Percentiles rank a stretch among this genome's conserved stretches.
These are phyloP conservation scores for Diorhabda sublineata DNA, from an alignment of 1,140 invertebrate genomes.

Conservation along the genomic window DNA sequence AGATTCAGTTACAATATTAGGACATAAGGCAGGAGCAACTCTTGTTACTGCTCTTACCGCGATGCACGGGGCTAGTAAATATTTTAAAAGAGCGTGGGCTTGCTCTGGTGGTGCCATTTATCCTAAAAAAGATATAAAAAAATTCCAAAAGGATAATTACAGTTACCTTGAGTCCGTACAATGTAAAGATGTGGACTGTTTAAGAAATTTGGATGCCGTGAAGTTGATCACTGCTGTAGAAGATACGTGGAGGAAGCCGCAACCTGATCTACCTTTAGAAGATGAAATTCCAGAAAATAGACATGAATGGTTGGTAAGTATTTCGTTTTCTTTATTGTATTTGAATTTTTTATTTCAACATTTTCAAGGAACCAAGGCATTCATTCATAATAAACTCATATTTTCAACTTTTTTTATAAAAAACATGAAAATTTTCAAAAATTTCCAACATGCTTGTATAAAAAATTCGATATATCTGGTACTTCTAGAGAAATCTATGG, in stretches of 20 bases:
- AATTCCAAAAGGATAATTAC: slow-evolving; percentile 58
- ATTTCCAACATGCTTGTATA: no score
- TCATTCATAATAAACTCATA: no score
- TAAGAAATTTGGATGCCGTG: slow-evolving; percentile 57
- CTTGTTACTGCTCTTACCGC: slow-evolving; percentile 66
- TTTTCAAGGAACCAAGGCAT: no score
- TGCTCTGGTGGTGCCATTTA: slow-evolving; percentile 67
- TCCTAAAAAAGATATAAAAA: slow-evolving; percentile 57
- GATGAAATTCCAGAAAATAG: slow-evolving; percentile 54
- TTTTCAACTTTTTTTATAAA: no score
- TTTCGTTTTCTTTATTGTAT: not conserved
- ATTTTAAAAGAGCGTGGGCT: slow-evolving; percentile 69
- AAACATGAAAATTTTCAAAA: no score
- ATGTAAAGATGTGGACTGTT: slow-evolving; percentile 55
- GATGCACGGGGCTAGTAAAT: slow-evolving; percentile 53
- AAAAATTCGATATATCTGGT: no score
- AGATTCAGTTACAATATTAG: slow-evolving; percentile 70
- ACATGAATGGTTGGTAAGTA: slow-evolving; percentile 67
- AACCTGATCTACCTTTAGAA: slow-evolving; percentile 56
- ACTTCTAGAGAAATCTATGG: no score
- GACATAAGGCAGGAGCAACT: slow-evolving; percentile 72
- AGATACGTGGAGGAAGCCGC: slow-evolving; percentile 61
- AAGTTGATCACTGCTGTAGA: slow-evolving; percentile 64
- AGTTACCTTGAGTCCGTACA: slow-evolving; percentile 55
- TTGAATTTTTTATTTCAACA: no score